Percentiles rank a stretch among this genome's conserved stretches.
phyloP scores from a whole-genome alignment of 2,797 vertebrate genomes.

The Melanotaenia boesemani region DNA sequence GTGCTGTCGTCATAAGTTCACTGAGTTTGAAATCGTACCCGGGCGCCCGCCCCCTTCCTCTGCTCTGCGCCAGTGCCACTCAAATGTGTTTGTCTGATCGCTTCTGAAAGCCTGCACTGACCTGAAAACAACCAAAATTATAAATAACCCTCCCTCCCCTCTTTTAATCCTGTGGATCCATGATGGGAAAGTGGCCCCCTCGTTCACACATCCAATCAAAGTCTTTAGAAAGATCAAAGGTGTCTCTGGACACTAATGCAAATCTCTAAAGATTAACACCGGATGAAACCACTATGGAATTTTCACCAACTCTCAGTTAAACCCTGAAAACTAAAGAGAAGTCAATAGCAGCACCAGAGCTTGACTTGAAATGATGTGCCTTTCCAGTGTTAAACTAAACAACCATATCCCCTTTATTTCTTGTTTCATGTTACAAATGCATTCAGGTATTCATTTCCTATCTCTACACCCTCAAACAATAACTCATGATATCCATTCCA shows the following conservation, averaged over 20 bases:
- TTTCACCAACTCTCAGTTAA: conserved; percentile 74
- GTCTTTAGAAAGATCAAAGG: conserved; percentile 85
- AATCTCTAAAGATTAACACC: conserved; percentile 84
- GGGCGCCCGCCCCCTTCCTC: conserved; percentile 47
- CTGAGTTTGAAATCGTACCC: conserved; percentile 71
- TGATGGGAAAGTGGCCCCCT: conserved; percentile 78
- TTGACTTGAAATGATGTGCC: conserved; percentile 48
- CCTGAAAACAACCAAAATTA: conserved; percentile 81
- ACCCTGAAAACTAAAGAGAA: conserved; percentile 65
- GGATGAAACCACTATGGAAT: conserved; percentile 82
- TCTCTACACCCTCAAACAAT: not conserved
- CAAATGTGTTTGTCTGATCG: conserved; percentile 79
- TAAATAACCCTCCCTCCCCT: conserved; percentile 64
- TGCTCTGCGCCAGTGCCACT: conserved; percentile 64
- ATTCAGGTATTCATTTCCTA: conserved; percentile 17
- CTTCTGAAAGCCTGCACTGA: conserved; percentile 78
- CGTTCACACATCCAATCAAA: conserved; percentile 81
- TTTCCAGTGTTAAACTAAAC: conserved; percentile 27
- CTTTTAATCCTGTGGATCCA: conserved; percentile 68
- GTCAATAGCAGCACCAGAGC: conserved; percentile 56
- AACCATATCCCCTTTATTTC: conserved; percentile 28
- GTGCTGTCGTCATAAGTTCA: conserved; percentile 77
- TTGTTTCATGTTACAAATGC: conserved; percentile 48
- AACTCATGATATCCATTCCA: not conserved
- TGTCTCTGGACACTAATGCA: conserved; percentile 83